Evolutionary conservation across 2,797 vertebrate genomes (phyloP), one percentile per base, ranked within the genome.

Genomic region (Cygnus olor): DNA sequence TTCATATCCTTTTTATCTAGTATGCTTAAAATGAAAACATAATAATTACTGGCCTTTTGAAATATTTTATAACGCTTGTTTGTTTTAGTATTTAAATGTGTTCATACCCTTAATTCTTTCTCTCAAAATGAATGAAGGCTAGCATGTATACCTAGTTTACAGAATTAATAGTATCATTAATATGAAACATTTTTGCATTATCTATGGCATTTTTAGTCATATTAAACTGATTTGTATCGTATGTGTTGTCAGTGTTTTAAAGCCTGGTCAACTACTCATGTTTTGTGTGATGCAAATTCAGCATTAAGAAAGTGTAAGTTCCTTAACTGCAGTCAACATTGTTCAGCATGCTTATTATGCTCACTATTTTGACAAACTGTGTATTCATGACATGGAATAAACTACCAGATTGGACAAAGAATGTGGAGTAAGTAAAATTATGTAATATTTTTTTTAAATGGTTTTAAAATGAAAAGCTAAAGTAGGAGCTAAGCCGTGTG

Each of bases 301-400:
- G 4, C 36, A 54, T 47, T 40, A 49, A 42, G 76, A 81, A 77
- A 12, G 22, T 6, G 1, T 71, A 5, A 77, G 40, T 97, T 99
- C 98, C 99, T 99, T 99, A 97, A 99, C 98, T 90, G 49, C 6
- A 11, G 51, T 77, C 86, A 96, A 99, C 98, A 63, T 98, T 98
- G 95, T 99, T 99, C 97, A 99, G 74, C 97, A 97, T 98, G 90
- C 93, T 99, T 82, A 99, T 99, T 97, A 99, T 99, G 99, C 99
- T 98, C 96, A 99, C 99, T 85, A 99, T 99, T 98, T 92, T 99
- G 97, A 98, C 98, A 80, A 99, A 99, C 98, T 99, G 99, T 98
- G 98, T 96, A 90, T 98, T 99, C 95, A 99, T 99, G 99, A 99
- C 99, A 38, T 14, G 97, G 97, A 96, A 2, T 79, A 80, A 92